These are phyloP conservation scores for Aplocera efformata DNA, from an alignment of 2,888 invertebrate genomes.

Conservation along the genomic window DNA sequence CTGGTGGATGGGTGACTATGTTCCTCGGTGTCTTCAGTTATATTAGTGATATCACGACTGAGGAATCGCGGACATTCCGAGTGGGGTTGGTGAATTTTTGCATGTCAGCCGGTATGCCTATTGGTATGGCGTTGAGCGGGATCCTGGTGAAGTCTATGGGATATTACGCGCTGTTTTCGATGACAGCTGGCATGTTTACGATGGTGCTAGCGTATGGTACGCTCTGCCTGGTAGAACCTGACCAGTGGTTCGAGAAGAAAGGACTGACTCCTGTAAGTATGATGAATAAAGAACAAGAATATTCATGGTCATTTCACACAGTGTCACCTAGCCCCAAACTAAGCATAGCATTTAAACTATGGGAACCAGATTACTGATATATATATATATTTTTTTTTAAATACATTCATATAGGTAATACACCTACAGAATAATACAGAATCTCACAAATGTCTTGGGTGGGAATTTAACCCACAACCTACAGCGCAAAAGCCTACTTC, in stretches of 20 bases:
- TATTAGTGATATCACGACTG: conserved; percentile 81
- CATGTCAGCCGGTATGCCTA: conserved; percentile 78
- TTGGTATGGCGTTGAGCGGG: conserved; percentile 79
- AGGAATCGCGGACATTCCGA: conserved; percentile 79
- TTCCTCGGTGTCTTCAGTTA: conserved; percentile 82
- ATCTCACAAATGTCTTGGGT: no score
- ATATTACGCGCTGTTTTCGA: conserved; percentile 68
- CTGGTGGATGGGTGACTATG: conserved; percentile 81
- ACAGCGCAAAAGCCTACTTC: no score
- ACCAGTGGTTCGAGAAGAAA: conserved; percentile 54
- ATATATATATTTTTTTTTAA: no score
- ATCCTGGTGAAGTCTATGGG: conserved; percentile 63
- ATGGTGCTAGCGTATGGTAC: conserved; percentile 86
- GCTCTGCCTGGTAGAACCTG: conserved; percentile 84
- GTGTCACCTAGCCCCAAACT: no score
- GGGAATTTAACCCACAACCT: no score
- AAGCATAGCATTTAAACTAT: no score
- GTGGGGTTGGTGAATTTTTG: conserved; percentile 83
- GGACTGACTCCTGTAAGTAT: conserved; percentile 60
- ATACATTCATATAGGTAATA: no score
- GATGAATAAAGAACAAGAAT: no score
- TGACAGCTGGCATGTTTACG: conserved; percentile 63
- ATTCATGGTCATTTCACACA: no score
- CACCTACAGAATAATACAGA: no score
- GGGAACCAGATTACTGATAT: no score